phyloP scores from a whole-genome alignment of 2,797 vertebrate species.

The Clarias platycephalus region DNA sequence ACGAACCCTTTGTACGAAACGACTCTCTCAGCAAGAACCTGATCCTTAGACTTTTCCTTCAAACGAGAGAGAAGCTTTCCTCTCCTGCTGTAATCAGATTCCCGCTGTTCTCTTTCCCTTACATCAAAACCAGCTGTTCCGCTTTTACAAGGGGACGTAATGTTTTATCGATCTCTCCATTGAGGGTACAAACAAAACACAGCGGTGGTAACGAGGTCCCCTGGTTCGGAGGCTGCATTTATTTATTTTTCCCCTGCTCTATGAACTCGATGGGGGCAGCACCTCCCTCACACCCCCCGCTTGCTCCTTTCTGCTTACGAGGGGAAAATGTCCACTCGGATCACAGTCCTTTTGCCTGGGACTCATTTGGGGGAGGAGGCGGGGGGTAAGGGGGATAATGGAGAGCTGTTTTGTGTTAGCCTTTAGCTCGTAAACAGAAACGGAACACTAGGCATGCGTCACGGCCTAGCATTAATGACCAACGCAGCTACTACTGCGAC shows the following conservation, averaged over 20 bases:
- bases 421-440: constrained; percentile 40
- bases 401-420: constrained; percentile 45
- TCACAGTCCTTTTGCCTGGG: constrained; percentile 20
- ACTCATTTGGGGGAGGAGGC: constrained; percentile 41
- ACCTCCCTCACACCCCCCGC: constrained; percentile 35
- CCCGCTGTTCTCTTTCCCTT: constrained; percentile 49
- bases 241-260: constrained; percentile 25
- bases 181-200: constrained; percentile 53
- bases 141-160: constrained; percentile 61
- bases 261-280: constrained; percentile 38
- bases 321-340: constrained; percentile 39
- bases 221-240: constrained; percentile 39
- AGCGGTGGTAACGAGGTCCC: constrained; percentile 54
- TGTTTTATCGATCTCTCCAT: constrained; percentile 59
- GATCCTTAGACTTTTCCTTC: constrained; percentile 29
- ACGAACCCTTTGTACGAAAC: constrained; percentile 40
- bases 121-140: constrained; percentile 59
- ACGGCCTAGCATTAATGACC: constrained; percentile 25
- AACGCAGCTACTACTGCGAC: background rate
- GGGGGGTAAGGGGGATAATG: constrained; percentile 15
- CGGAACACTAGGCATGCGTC: constrained; percentile 32
- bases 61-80: constrained; percentile 42
- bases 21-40: constrained; percentile 37
- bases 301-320: constrained; percentile 43
- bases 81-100: constrained; percentile 55